phyloP scores from a whole-genome alignment of 2,113 vertebrate species.

The Rhineura floridana region DNA sequence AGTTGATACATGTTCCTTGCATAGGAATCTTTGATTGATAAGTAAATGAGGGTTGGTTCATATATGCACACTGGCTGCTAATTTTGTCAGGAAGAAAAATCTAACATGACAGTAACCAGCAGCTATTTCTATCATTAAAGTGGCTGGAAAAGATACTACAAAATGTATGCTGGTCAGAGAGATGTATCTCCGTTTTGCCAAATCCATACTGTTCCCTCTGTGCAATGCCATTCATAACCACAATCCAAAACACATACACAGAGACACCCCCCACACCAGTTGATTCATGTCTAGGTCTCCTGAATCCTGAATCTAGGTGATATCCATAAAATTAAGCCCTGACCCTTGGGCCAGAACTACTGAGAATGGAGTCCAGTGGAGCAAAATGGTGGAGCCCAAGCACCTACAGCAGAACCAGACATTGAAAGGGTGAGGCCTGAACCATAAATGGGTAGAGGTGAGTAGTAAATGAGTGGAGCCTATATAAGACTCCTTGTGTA shows the following conservation, averaged over 20 bases:
- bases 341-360: not conserved
- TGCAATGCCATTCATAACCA: not conserved
- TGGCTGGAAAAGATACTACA: not conserved
- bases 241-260: no score
- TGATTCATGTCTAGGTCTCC: no score
- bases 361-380: no score
- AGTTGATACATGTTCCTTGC: not conserved
- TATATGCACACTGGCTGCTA: not conserved
- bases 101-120: not conserved
- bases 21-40: not conserved
- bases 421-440: no score
- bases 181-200: not conserved
- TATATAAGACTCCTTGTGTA: no score
- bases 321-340: not conserved
- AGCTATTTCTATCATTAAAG: not conserved
- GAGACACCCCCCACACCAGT: no score
- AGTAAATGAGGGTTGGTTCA: no score
- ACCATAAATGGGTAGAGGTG: no score
- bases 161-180: not conserved
- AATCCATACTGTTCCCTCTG: not conserved
- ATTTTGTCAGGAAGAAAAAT: not conserved
- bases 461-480: no score
- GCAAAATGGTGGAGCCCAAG: no score
- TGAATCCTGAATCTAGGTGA: not conserved
- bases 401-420: no score